Percentiles rank a stretch among this genome's conserved stretches.
phyloP scores from a whole-genome alignment of 2,888 invertebrate species.

The Blera fallax region DNA sequence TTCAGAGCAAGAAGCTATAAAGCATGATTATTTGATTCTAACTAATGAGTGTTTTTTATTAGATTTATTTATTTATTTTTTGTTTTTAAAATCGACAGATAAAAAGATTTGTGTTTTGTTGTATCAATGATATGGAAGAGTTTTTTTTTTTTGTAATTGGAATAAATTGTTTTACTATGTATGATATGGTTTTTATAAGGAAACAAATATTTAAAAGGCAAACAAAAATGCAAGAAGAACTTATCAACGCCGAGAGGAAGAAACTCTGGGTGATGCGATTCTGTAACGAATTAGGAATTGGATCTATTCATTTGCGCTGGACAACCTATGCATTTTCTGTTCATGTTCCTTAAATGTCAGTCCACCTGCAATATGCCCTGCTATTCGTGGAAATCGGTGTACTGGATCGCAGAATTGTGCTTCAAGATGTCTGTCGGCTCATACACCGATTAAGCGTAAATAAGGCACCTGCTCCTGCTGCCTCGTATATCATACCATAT shows the following conservation, averaged over 20 bases:
- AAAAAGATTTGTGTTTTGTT: slow-evolving; percentile 14
- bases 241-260: neutral
- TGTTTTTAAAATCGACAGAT: too few relatives aligned
- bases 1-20: slow-evolving; percentile 65
- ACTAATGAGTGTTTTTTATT: slow-evolving; percentile 31
- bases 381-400: too few relatives aligned
- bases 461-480: too few relatives aligned
- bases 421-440: too few relatives aligned
- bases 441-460: too few relatives aligned
- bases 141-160: slow-evolving; percentile 23
- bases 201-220: neutral
- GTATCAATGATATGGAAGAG: slow-evolving; percentile 31
- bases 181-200: slow-evolving; percentile 32
- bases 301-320: too few relatives aligned
- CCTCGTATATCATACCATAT: too few relatives aligned
- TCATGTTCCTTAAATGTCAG: too few relatives aligned
- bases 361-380: too few relatives aligned
- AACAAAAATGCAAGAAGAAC: neutral
- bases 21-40: slow-evolving; percentile 65
- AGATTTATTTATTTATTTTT: slow-evolving; percentile 5
- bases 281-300: neutral
- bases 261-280: too few relatives aligned
- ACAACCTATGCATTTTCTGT: too few relatives aligned
- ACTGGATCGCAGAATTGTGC: too few relatives aligned
- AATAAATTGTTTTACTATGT: neutral